Evolutionary conservation across 92 coral and sea anemone species (phyloP).

Genomic region (Scolanthus callimorphus): DNA sequence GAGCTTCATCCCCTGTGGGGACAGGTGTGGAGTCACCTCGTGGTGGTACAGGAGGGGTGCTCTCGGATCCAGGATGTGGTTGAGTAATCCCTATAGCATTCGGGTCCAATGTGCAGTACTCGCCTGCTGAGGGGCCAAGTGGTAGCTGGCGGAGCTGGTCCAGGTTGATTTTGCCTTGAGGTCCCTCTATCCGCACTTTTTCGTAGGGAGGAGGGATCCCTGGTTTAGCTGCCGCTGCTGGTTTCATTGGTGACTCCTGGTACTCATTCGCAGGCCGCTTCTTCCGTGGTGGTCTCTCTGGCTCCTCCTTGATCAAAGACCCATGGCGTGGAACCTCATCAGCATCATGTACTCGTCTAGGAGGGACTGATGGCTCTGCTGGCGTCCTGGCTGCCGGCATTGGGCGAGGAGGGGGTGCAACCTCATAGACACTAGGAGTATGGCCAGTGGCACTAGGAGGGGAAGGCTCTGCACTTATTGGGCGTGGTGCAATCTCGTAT

Average conservation of each 20-base stretch:
- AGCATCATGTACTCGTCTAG: background rate
- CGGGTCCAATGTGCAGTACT: conserved; percentile 64
- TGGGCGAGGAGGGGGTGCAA: conserved; percentile 79
- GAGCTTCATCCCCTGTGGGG: background rate
- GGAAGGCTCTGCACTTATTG: conserved; percentile 25
- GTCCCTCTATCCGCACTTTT: conserved; percentile 67
- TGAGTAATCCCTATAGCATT: conserved; percentile 42
- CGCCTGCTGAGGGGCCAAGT: conserved; percentile 39
- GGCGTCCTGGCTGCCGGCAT: conserved; percentile 37
- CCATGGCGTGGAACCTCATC: background rate
- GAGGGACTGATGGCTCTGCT: conserved; percentile 3
- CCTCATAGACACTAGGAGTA: conserved; percentile 53
- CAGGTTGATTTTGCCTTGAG: conserved; percentile 53
- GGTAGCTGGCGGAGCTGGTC: conserved; percentile 30
- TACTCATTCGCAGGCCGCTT: conserved; percentile 15
- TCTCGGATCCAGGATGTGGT: too few relatives aligned
- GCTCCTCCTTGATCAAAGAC: conserved; percentile 4
- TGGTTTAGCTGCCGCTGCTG: conserved; percentile 3
- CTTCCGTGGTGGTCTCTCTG: conserved; percentile 1
- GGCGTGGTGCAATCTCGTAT: conserved; percentile 76
- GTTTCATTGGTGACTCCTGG: conserved; percentile 20
- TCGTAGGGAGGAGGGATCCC: conserved; percentile 55
- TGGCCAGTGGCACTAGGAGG: conserved; percentile 23
- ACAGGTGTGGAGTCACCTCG: background rate
- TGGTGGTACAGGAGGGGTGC: conserved; percentile 26